Percentiles rank a stretch among this genome's conserved stretches.
These are phyloP conservation scores for Glyptemys insculpta DNA, from an alignment of 2,797 vertebrate species.

Conservation along the genomic window DNA sequence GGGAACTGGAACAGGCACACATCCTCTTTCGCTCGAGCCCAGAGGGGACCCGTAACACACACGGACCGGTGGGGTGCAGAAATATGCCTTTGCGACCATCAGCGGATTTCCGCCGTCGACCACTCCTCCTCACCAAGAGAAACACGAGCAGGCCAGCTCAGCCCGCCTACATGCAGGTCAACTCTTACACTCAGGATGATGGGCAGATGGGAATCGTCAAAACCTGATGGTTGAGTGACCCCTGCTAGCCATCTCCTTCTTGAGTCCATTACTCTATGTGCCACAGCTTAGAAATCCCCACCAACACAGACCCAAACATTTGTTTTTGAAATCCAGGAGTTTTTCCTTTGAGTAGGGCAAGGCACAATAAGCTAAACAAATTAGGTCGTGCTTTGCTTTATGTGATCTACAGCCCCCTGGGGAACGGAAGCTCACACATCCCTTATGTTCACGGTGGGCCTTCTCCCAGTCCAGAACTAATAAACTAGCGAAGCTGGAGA, in stretches of 20 bases:
- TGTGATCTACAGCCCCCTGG: neutral
- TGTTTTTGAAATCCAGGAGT: neutral
- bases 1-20: neutral
- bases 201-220: neutral
- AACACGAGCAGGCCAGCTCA: neutral
- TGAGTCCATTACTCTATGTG: neutral
- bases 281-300: neutral
- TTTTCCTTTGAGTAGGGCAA: slow-evolving; percentile 18
- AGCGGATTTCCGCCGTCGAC: neutral
- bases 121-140: neutral
- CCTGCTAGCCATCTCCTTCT: neutral
- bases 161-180: neutral
- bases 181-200: neutral
- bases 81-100: too few relatives aligned
- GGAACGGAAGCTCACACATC: slow-evolving; percentile 4
- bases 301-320: neutral
- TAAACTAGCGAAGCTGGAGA: slow-evolving; percentile 11
- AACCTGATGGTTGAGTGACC: neutral
- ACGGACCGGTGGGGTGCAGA: too few relatives aligned
- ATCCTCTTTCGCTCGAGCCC: neutral
- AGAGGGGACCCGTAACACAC: neutral
- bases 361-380: neutral
- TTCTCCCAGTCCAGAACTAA: neutral
- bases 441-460: neutral
- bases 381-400: slow-evolving; percentile 11